Base-by-base conservation (phyloP, 1,140 invertebrate species). In the Globodera rostochiensis region DNA sequence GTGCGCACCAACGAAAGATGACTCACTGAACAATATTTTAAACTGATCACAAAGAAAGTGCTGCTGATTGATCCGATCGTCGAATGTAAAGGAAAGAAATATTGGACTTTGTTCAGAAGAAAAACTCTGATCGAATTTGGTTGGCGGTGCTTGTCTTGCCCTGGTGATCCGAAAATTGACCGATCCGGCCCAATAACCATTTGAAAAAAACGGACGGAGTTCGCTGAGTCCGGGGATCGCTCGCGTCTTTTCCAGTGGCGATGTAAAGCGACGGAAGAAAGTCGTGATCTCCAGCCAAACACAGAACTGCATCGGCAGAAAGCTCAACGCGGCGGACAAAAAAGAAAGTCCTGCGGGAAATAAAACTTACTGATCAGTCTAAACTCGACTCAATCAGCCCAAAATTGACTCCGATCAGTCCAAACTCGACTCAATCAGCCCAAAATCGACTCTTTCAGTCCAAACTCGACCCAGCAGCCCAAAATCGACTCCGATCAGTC, bases 291-390 rank as follows among this genome's bases (percentile, higher is more conserved):
- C 81, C 8, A 83, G 74, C 50, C 81, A 83, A 13, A 84, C 82
- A 66, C 82, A 83, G 21, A 83, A 15, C 73, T 83, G 82, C 25
- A 83, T 70, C n/a, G 82, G 82, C 57, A 83, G 46, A 66, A 83
- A 83, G 70, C 82, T 84, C 15, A 83, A 67, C 21, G 82, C 82
- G 6, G 82, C 74, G 25, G 73, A 64, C n/a, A 83, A 11, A 70
- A 83, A 83, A n/a, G 83, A 84, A 11, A 53, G 46, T 1, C 82
- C 82, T 83, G 13, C 8, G 84, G 46, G 45, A 36, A n/a, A 46
- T 6, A 4, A 8, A 69, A 45, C 7, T 53, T 13, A 9, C 50
- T 53, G 50, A 53, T 53, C 50, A 53, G 50, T 53, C 50, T 5
- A 36, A 36, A 36, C 1, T 36, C 2, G 36, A 3, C 36, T 36